Percentiles rank a stretch among this genome's conserved stretches.
Evolutionary conservation across 2,113 vertebrate genomes (phyloP).

Genomic region (Percina caprodes): DNA sequence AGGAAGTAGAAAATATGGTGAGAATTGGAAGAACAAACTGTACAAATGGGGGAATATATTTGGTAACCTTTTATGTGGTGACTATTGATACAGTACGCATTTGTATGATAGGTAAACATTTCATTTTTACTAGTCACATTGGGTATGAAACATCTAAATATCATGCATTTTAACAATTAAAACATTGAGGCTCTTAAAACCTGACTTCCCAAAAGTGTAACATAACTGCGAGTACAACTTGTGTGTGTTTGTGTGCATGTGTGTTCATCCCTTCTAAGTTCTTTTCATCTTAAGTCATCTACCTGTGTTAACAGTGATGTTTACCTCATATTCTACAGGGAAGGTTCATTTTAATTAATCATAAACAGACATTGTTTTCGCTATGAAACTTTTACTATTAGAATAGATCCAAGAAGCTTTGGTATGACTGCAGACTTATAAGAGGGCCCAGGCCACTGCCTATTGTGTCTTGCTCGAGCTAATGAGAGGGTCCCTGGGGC

Average conservation of each 20-base stretch:
- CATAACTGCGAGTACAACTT: too few relatives aligned
- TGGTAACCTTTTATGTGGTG: neutral
- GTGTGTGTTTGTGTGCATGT: neutral
- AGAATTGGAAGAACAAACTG: neutral
- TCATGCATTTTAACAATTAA: neutral
- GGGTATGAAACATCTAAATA: neutral
- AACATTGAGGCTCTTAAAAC: neutral
- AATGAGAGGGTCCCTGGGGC: constrained; percentile 77
- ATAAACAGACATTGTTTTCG: neutral
- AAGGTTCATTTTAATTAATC: constrained; percentile 14
- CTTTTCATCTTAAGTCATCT: neutral
- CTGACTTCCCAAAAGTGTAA: too few relatives aligned
- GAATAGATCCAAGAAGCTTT: constrained; percentile 22
- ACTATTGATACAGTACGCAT: neutral
- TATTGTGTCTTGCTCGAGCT: constrained; percentile 73
- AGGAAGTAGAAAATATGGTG: neutral
- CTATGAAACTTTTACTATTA: constrained; percentile 15
- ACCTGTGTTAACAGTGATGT: neutral
- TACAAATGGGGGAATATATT: neutral
- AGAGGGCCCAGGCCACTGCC: constrained; percentile 54
- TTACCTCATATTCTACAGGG: neutral
- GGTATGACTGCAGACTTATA: constrained; percentile 37
- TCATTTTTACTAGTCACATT: neutral
- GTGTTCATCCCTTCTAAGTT: neutral
- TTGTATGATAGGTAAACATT: neutral